Base-by-base conservation (phyloP, 23 tunicate species). In the Styela plicata region DNA sequence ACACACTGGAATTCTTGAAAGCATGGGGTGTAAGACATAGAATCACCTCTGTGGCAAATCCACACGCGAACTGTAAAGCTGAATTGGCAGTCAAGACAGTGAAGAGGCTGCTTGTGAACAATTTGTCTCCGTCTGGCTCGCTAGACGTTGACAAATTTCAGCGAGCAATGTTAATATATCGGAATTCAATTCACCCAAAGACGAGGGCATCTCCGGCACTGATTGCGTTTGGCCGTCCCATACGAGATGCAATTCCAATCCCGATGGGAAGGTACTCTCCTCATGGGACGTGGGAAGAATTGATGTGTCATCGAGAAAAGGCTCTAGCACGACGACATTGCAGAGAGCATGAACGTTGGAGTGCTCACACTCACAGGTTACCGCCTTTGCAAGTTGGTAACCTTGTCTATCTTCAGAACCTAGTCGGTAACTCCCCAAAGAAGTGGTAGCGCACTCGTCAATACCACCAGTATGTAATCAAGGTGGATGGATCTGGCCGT, bases 1-100 rank as follows among this genome's bases (percentile, higher is more conserved):
- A 3, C 3, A 79, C 83, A 34, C 74, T 2, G n/a, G 24, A 79
- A 5, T 79, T 79, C 62, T 29, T 79, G 36, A 66, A 24, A 26
- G 61, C 19, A 3, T 63, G 83, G 83, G 83, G 36, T 21, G 73
- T 79, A 17, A 28, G 24, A 3, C 70, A 66, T 27, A 10, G 70
- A n/a, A n/a, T n/a, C n/a, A n/a, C n/a, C n/a, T n/a, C n/a, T n/a
- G 31, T 24, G 29, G 30, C 70, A 24, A 3, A 5, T 27, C 31
- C 70, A 66, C 29, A 27, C 30, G 7, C 17, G 10, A 66, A 66
- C 70, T 24, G 31, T 7, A 10, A 17, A 3, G 70, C 70, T 5
- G 70, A 66, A 27, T 10, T 66, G 17, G 70, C 17, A 66, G 70
- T 17, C 10, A 66, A 66, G 18, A 3, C 70, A 3, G 31, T 66